These are phyloP conservation scores for Caenorhabditis panamensis DNA, from an alignment of 2,888 invertebrate genomes.

Conservation along the genomic window DNA sequence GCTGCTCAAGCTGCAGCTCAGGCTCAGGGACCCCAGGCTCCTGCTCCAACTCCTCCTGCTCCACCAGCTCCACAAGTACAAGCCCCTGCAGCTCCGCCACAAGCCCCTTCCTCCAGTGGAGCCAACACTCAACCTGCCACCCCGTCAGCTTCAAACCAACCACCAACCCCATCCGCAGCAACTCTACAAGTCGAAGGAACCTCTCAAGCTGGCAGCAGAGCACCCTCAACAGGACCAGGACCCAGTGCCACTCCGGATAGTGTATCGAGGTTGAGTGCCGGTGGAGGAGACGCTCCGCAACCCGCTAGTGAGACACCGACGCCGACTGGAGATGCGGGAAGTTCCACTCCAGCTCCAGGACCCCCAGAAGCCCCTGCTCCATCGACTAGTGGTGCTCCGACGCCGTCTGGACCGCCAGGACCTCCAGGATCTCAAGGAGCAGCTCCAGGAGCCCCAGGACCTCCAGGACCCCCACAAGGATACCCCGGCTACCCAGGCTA, in stretches of 20 bases:
- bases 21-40: conserved; percentile 34
- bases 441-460: neutral
- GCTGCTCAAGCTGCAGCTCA: conserved; percentile 36
- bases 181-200: conserved; percentile 31
- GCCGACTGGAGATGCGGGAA: conserved; percentile 35
- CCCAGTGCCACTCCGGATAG: conserved; percentile 69
- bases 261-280: conserved; percentile 63
- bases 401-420: conserved; percentile 23
- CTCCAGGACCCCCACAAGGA: neutral
- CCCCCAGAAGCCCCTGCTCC: conserved; percentile 4
- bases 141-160: conserved; percentile 68
- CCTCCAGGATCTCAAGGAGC: conserved; percentile 20
- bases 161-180: conserved; percentile 58
- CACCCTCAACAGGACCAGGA: conserved; percentile 67
- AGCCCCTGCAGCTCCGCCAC: conserved; percentile 27
- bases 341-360: neutral
- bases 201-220: conserved; percentile 66
- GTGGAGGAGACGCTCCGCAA: conserved; percentile 50
- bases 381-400: conserved; percentile 6
- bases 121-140: conserved; percentile 64
- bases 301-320: conserved; percentile 38
- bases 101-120: conserved; percentile 29
- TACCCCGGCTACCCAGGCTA: conserved; percentile 25
- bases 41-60: conserved; percentile 36
- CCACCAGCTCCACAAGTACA: conserved; percentile 44